phyloP scores from a whole-genome alignment of 2,797 vertebrate species.

The Decapterus maruadsi region DNA sequence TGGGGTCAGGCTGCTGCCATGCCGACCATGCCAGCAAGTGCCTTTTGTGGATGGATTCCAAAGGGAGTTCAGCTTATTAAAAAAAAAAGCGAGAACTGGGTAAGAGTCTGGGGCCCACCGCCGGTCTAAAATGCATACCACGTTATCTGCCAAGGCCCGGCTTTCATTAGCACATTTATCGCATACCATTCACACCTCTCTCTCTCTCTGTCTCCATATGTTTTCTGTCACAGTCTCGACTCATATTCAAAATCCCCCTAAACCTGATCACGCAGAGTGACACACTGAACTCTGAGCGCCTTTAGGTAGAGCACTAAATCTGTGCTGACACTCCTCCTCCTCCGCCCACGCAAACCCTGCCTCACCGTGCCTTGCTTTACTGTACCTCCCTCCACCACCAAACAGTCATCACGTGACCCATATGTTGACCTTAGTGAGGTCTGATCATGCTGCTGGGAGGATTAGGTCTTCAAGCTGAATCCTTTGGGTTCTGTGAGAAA shows the following conservation, averaged over 20 bases:
- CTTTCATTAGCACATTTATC: constrained; percentile 22
- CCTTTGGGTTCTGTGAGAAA: neutral
- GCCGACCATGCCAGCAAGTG: constrained; percentile 49
- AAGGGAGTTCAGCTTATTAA: constrained; percentile 47
- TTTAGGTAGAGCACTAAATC: neutral
- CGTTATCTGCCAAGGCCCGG: neutral
- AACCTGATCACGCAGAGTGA: neutral
- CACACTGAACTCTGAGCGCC: neutral
- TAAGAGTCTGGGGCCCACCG: constrained; percentile 9
- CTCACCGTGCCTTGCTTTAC: neutral
- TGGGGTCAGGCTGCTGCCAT: constrained; percentile 59
- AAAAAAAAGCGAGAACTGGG: constrained; percentile 14
- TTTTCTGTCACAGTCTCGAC: constrained; percentile 8
- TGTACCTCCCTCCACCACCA: neutral
- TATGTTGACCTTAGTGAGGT: neutral
- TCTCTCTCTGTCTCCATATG: constrained; percentile 8
- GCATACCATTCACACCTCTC: neutral
- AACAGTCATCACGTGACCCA: neutral
- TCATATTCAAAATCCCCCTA: neutral
- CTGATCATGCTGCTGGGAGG: neutral
- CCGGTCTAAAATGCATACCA: constrained; percentile 1
- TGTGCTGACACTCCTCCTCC: neutral
- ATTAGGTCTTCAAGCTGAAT: constrained; percentile 2
- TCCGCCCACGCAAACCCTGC: neutral
- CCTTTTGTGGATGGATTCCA: constrained; percentile 60